These are phyloP conservation scores for Pollachius pollachius DNA, from an alignment of 2,113 vertebrate species.

Conservation along the genomic window DNA sequence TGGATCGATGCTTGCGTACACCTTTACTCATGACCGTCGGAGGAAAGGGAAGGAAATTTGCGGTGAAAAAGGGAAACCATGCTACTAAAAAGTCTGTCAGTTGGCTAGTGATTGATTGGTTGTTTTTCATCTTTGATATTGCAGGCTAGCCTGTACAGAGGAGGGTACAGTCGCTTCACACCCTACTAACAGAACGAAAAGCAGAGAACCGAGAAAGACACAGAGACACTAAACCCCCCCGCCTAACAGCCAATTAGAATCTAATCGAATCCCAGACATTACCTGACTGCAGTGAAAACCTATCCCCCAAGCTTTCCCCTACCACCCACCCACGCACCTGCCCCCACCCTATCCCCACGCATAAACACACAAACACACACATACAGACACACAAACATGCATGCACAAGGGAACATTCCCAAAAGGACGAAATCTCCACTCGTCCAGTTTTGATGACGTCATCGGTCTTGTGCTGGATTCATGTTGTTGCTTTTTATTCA, in stretches of 20 bases:
- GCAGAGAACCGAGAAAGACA: constrained; percentile 62
- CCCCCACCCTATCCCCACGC: constrained; percentile 23
- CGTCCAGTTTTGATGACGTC: constrained; percentile 64
- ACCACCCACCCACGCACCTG: constrained; percentile 40
- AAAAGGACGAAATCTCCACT: constrained; percentile 60
- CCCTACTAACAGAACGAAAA: constrained; percentile 86
- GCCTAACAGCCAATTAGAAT: constrained; percentile 24
- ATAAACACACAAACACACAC: not conserved
- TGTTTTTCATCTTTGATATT: constrained; percentile 95
- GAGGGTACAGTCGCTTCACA: constrained; percentile 95
- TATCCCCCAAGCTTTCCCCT: constrained; percentile 3
- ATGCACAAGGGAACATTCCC: too few species aligned
- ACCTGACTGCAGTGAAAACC: too few species aligned
- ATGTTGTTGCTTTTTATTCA: constrained; percentile 48
- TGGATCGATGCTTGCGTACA: not conserved
- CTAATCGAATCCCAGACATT: too few species aligned
- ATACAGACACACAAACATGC: too few species aligned
- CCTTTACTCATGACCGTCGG: not conserved
- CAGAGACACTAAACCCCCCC: constrained; percentile 54
- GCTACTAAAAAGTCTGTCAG: constrained; percentile 42
- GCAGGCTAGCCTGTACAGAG: constrained; percentile 97
- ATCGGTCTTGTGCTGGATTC: constrained; percentile 60
- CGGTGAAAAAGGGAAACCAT: constrained; percentile 53
- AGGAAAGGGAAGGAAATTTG: constrained; percentile 68
- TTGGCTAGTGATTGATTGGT: constrained; percentile 88